A percentile compares a stretch with the other conserved stretches of the same genome.
Conservation (phyloP, 2,888 invertebrate genomes). For the Tinea trinotella region DNA sequence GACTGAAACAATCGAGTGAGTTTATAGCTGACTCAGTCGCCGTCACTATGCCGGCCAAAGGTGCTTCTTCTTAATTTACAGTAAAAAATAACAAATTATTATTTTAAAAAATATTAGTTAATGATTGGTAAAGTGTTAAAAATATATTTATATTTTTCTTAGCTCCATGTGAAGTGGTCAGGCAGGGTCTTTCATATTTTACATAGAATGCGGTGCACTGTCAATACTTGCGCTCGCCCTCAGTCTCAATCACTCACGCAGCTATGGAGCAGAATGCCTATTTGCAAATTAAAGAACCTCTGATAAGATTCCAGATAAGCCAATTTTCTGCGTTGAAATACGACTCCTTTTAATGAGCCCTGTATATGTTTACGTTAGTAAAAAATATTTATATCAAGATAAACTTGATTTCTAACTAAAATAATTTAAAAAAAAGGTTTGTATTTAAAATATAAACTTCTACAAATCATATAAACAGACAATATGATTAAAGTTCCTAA, state of each 20-base stretch:
- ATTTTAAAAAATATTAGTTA: too few species aligned
- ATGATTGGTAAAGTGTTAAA: too few species aligned
- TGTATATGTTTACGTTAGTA: background rate
- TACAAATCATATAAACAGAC: background rate
- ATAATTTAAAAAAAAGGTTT: too few species aligned
- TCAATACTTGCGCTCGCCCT: constrained; percentile 45
- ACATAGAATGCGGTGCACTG: constrained; percentile 64
- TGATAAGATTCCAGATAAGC: constrained; percentile 38
- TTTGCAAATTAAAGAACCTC: constrained; percentile 56
- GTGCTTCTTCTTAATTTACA: too few species aligned
- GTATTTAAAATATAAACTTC: background rate
- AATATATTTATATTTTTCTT: background rate
- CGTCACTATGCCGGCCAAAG: too few species aligned
- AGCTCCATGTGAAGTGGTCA: constrained; percentile 27
- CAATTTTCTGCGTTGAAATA: constrained; percentile 5
- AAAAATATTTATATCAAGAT: background rate
- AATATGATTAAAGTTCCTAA: background rate
- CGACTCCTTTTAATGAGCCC: constrained; percentile 10
- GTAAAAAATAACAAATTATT: too few species aligned
- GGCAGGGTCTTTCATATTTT: constrained; percentile 59
- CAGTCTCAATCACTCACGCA: constrained; percentile 60
- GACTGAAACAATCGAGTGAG: too few species aligned
- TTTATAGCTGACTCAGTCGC: too few species aligned
- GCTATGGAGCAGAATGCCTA: constrained; percentile 40
- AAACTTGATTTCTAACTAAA: background rate